Evolutionary conservation across 1,140 invertebrate species (phyloP).

Genomic region (Coelopa frigida): DNA sequence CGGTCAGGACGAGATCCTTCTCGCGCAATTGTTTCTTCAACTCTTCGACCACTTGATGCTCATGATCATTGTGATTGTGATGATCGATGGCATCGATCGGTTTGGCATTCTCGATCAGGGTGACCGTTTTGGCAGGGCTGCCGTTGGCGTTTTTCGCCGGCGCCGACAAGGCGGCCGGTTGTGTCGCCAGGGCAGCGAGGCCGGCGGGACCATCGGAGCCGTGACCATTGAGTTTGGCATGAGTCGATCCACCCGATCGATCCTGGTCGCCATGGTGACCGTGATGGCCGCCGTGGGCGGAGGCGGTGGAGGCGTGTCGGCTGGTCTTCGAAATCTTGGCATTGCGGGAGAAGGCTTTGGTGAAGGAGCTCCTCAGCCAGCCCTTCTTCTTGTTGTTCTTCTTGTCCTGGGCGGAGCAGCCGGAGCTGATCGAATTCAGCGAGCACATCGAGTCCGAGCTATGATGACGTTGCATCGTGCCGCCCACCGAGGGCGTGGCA

Average conservation of each 20-base stretch:
- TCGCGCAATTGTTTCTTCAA: slow-evolving; percentile 88
- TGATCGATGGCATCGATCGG: slow-evolving; percentile 42
- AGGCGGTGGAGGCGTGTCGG: slow-evolving; percentile 49
- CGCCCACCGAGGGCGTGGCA: not conserved
- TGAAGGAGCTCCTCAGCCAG: slow-evolving; percentile 89
- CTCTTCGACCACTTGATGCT: slow-evolving; percentile 63
- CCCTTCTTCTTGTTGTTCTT: slow-evolving; percentile 70
- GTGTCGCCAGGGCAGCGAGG: slow-evolving; percentile 33
- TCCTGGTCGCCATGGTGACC: slow-evolving; percentile 17
- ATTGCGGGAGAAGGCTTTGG: slow-evolving; percentile 89
- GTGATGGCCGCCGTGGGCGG: too few species aligned
- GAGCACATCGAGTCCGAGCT: slow-evolving; percentile 79
- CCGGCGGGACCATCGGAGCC: slow-evolving; percentile 25
- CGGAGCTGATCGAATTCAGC: slow-evolving; percentile 68
- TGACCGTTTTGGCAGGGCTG: slow-evolving; percentile 43
- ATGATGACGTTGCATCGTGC: slow-evolving; percentile 60
- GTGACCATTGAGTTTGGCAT: slow-evolving; percentile 18
- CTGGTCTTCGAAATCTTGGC: slow-evolving; percentile 62
- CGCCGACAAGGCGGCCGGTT: slow-evolving; percentile 31
- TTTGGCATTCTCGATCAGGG: slow-evolving; percentile 42
- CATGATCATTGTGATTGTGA: too few species aligned
- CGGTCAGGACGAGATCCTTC: slow-evolving; percentile 92
- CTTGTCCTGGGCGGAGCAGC: slow-evolving; percentile 69
- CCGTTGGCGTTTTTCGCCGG: slow-evolving; percentile 31
- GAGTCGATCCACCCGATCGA: not conserved